Evolutionary conservation across 2,113 vertebrate genomes (phyloP).

Genomic region (Cepphus grylle): DNA sequence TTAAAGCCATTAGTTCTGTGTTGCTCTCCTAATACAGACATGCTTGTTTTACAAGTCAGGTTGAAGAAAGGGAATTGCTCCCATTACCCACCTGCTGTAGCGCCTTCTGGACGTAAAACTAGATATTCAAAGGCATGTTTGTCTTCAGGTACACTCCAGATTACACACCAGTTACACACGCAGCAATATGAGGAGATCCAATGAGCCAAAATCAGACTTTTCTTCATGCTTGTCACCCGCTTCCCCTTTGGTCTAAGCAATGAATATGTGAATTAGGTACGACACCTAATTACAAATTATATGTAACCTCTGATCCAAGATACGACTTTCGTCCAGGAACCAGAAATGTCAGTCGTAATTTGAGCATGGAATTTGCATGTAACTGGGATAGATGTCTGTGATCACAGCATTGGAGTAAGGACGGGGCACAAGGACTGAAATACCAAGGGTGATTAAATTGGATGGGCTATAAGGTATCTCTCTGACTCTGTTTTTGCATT

Average conservation of each 20-base stretch:
- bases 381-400: neutral
- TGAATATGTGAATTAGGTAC: neutral
- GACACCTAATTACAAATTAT: neutral
- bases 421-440: neutral
- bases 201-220: neutral
- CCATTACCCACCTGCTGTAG: neutral
- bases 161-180: neutral
- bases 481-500: neutral
- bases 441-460: neutral
- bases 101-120: neutral
- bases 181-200: neutral
- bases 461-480: neutral
- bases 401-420: neutral
- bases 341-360: neutral
- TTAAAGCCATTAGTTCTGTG: neutral
- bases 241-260: neutral
- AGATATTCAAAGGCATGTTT: neutral
- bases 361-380: neutral
- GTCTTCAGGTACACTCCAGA: neutral
- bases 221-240: neutral
- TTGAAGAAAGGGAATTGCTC: neutral
- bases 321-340: neutral
- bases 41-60: neutral
- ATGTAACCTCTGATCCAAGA: neutral
- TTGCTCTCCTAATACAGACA: neutral